Evolutionary conservation across 2,113 vertebrate species (phyloP).

Genomic region (Pica pica): DNA sequence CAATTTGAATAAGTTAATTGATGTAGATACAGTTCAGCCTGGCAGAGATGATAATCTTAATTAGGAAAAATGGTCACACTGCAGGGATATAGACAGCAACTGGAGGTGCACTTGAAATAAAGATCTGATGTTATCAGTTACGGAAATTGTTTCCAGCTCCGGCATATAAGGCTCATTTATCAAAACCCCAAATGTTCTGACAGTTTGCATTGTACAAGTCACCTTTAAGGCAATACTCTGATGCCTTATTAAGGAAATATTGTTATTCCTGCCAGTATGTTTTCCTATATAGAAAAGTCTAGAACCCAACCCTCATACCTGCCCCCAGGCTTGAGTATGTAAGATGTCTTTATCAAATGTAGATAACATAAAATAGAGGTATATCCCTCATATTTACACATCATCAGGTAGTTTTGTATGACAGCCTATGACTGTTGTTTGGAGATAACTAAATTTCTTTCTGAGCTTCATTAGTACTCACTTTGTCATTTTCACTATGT

Average conservation of each 20-base stretch:
- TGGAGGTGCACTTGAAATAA: background rate
- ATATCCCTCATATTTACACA: background rate
- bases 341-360: background rate
- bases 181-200: background rate
- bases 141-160: background rate
- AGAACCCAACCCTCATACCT: background rate
- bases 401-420: background rate
- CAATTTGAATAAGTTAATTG: conserved; percentile 39
- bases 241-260: background rate
- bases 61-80: background rate
- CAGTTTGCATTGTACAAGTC: background rate
- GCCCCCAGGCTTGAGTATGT: background rate
- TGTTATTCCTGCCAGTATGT: background rate
- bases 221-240: background rate
- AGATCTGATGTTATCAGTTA: background rate
- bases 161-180: background rate
- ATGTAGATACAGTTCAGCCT: conserved; percentile 1
- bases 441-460: background rate
- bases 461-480: background rate
- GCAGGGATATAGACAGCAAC: background rate
- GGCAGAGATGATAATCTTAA: background rate
- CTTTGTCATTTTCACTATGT: background rate
- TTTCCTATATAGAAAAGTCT: background rate
- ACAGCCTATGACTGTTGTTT: background rate
- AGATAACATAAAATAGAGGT: background rate